Evolutionary conservation across 2,113 vertebrate species (phyloP).

Genomic region (Lophura nycthemera): DNA sequence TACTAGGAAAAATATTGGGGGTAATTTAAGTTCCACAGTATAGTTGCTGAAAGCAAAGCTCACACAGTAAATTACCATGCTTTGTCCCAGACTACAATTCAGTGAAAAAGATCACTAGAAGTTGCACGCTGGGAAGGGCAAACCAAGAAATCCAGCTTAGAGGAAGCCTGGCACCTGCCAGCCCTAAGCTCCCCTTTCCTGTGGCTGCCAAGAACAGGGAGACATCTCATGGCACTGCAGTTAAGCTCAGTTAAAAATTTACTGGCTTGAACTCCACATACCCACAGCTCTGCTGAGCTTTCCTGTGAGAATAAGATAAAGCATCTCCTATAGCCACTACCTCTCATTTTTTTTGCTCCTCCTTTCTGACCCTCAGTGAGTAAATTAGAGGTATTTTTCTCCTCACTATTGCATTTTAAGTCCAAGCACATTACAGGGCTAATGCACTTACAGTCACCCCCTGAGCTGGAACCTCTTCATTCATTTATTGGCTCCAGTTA

Average conservation of each 20-base stretch:
- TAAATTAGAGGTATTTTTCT: constrained; percentile 25
- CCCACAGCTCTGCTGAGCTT: background rate
- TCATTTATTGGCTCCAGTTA: background rate
- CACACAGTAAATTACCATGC: rapidly evolving
- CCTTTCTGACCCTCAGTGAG: background rate
- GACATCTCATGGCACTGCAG: background rate
- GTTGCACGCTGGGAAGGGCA: background rate
- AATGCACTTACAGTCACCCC: background rate
- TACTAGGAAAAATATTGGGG: background rate
- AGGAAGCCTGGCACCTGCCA: background rate
- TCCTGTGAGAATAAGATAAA: background rate
- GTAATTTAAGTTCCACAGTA: rapidly evolving
- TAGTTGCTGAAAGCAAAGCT: background rate
- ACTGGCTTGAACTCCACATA: background rate
- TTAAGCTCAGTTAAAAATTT: background rate
- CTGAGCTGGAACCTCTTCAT: background rate
- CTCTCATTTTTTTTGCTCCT: background rate
- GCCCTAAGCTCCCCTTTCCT: background rate
- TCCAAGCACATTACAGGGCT: background rate
- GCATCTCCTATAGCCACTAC: background rate
- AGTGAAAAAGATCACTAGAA: background rate
- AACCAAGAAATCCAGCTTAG: background rate
- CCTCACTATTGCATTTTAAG: background rate
- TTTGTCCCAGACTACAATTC: background rate
- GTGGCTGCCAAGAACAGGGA: background rate